Base-by-base conservation (phyloP, 1,140 invertebrate species). In the Scaptomyza pallida region DNA sequence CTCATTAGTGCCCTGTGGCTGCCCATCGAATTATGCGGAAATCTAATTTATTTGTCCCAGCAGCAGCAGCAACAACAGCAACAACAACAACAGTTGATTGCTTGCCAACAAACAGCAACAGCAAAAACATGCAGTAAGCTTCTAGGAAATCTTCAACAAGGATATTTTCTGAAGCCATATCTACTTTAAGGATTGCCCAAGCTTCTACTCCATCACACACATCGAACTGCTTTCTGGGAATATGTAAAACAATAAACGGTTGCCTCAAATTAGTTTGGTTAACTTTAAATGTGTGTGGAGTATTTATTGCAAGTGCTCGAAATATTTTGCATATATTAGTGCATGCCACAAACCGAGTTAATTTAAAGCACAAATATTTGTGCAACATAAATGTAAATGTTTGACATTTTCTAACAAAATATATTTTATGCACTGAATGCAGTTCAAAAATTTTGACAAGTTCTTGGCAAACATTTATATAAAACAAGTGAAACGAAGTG, bases 41-140 rank as follows among this genome's bases (percentile, higher is more conserved):
- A 76, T 69, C 68, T 79, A 85, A 79, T 83, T 85, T 79, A 79
- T 62, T 67, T 61, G 41, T 52, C 57, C 68, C 54, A 77, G 52
- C 40, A 52, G 41, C 50, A 41, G 35, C 17, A 30, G 8, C 23
- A 40, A 30, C 1, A 51, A 15, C 48, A 17, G 4, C 45, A 48
- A 21, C n/a, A 23, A 45, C 67, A 63, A 50, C 26, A 1, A 55
- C 35, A 41, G 60, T 70, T 70, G 67, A 70, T 70, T 52, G 67
- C 51, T 61, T 10, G 30, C 19, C 64, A 8, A 15, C n/a, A 33
- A 33, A 44, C 47, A 43, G n/a, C 21, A 35, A 10, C 12, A 47
- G 9, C 15, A 52, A 17, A 26, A 47, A 48, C 33, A 57, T 35
- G 45, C 26, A 19, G n/a, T n/a, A 56, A 61, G 44, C 44, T 62